Evolutionary conservation across 2,888 invertebrate species (phyloP), one percentile per base, ranked within the genome.

Genomic region (Temnothorax unifasciatus): DNA sequence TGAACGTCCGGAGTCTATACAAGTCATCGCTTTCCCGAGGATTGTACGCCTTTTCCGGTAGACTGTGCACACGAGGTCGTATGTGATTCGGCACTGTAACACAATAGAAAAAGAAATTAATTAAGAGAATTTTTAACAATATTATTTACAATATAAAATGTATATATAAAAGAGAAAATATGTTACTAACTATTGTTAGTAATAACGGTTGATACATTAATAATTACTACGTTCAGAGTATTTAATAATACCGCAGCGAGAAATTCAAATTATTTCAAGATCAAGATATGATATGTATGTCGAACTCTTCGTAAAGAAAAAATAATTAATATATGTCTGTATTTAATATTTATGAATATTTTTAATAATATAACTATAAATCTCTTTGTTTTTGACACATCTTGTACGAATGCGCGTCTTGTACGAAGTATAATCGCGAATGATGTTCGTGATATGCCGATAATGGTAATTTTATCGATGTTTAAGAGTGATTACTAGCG

Each of bases 31-130:
- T 97, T 21, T 96, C 96, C 1, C 98, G 96, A 21, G 98, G 98
- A 95, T 98, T 98, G 96, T 98, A 98, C 0, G 98, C 97, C 93
- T 98, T 97, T 95, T 98, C 98, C 0, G 98, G 98, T 59, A 98
- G 95, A 21, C 98, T 98, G 95, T 98, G 98, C 0, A 98, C 98
- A 3, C 98, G 96, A 0, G 98, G 98, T 41, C 98, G 95, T 83
- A 97, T 96, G 94, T 98, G 98, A 94, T 98, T 98, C 86, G 98
- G 97, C 91, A 98, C 98, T 98, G 95, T 44, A 95, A 82, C 82
- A 41, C 21, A 57, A 86, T 57, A 41, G 68, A 61, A 59, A 79
- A 81, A 34, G 5, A 34, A 34, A n/a, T 38, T 57, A 29, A 73
- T 73, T 41, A 18, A 44, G 0, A 9, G 25, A 54, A 44, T 44